These are phyloP conservation scores for Andricus curvator DNA, from an alignment of 2,888 invertebrate species.

Conservation along the genomic window DNA sequence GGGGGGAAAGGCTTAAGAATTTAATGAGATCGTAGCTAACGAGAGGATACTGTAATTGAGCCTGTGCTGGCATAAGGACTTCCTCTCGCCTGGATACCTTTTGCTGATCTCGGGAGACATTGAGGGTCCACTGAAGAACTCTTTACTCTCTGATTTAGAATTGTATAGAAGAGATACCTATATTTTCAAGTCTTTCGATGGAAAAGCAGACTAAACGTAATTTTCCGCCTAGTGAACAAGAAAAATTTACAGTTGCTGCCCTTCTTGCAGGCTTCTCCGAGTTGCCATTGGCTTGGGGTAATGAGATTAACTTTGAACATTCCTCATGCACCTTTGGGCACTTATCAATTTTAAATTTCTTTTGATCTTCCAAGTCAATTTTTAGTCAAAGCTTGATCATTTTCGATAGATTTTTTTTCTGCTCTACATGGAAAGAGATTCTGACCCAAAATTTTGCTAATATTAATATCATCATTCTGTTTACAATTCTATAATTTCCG, in stretches of 20 bases:
- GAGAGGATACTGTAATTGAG: conserved; percentile 34
- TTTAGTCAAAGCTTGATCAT: not conserved
- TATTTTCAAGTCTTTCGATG: not conserved
- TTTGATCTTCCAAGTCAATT: not conserved
- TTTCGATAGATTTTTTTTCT: not conserved
- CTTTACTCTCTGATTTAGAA: not conserved
- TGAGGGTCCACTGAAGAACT: conserved; percentile 18
- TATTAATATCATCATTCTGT: too few relatives aligned
- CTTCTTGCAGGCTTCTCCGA: conserved; percentile 33
- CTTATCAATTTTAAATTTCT: not conserved
- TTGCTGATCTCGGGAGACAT: conserved; percentile 27
- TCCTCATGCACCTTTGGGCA: not conserved
- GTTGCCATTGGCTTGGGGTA: conserved; percentile 7
- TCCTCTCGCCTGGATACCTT: conserved; percentile 14
- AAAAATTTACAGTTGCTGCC: conserved; percentile 61
- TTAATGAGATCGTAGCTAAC: conserved; percentile 22
- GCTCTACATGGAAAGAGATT: too few relatives aligned
- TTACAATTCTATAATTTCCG: too few relatives aligned
- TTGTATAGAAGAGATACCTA: conserved; percentile 19
- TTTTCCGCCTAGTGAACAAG: conserved; percentile 54
- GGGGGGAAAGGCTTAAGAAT: not conserved
- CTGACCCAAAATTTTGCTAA: too few relatives aligned
- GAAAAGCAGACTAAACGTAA: conserved; percentile 23
- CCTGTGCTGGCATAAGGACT: not conserved
- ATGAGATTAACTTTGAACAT: conserved; percentile 27